These are phyloP conservation scores for Dinocampus coccinellae DNA, from an alignment of 2,888 invertebrate species.

Conservation along the genomic window DNA sequence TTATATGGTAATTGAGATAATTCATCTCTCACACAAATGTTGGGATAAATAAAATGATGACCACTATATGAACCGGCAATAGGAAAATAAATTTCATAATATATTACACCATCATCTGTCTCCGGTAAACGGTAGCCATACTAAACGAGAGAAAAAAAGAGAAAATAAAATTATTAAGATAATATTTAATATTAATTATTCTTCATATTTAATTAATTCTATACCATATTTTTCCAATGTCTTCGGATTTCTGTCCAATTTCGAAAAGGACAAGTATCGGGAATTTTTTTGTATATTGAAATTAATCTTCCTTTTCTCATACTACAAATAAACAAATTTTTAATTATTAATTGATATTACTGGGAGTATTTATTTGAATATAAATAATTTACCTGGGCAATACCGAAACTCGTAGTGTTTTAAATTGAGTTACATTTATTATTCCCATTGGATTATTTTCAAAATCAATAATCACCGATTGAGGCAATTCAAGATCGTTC, in stretches of 20 bases:
- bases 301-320: conserved; percentile 58
- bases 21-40: conserved; percentile 52
- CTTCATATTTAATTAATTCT: neutral
- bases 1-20: conserved; percentile 40
- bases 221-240: conserved; percentile 68
- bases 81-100: conserved; percentile 58
- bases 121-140: conserved; percentile 63
- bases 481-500: conserved; percentile 47
- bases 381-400: conserved; percentile 60
- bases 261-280: conserved; percentile 53
- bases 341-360: no score
- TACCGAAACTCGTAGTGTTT: conserved; percentile 53
- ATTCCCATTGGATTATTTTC: conserved; percentile 48
- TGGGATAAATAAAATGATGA: conserved; percentile 56
- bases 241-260: conserved; percentile 59
- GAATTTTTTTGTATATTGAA: conserved; percentile 56
- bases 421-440: conserved; percentile 47
- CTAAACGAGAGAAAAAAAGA: conserved; percentile 46
- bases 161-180: conserved; percentile 4
- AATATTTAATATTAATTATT: neutral
- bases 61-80: conserved; percentile 35
- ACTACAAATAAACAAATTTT: conserved; percentile 42
- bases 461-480: conserved; percentile 48
- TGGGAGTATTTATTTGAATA: no score
- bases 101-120: conserved; percentile 51